Percentiles rank a stretch among this genome's conserved stretches.
Conservation (phyloP, 2,113 vertebrate genomes). For the Caretta caretta region DNA sequence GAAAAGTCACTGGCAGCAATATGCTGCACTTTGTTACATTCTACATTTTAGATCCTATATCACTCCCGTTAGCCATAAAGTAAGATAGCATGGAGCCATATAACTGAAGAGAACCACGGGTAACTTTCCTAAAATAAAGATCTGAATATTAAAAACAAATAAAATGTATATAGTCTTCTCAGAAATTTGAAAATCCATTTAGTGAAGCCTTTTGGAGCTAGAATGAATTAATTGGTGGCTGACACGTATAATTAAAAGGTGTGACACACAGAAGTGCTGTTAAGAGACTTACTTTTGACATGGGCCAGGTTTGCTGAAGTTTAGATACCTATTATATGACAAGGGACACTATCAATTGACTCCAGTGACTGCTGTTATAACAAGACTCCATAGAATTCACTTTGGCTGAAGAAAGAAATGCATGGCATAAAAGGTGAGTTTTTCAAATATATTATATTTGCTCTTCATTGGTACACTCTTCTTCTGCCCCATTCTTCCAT, state of each 20-base stretch:
- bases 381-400: background rate
- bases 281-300: background rate
- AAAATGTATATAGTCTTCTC: background rate
- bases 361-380: background rate
- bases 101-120: background rate
- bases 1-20: constrained; percentile 9
- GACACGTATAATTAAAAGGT: background rate
- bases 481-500: background rate
- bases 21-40: background rate
- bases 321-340: background rate
- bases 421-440: background rate
- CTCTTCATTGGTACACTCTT: background rate
- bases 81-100: background rate
- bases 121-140: background rate
- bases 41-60: background rate
- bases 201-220: background rate
- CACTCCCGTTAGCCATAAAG: background rate
- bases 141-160: background rate
- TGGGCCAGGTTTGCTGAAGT: background rate
- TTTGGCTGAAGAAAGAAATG: background rate
- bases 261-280: background rate
- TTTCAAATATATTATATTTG: background rate
- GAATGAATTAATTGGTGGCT: background rate
- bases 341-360: background rate
- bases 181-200: background rate